These are phyloP conservation scores for Zaprionus nigranus DNA, from an alignment of 1,140 invertebrate species.

Conservation along the genomic window DNA sequence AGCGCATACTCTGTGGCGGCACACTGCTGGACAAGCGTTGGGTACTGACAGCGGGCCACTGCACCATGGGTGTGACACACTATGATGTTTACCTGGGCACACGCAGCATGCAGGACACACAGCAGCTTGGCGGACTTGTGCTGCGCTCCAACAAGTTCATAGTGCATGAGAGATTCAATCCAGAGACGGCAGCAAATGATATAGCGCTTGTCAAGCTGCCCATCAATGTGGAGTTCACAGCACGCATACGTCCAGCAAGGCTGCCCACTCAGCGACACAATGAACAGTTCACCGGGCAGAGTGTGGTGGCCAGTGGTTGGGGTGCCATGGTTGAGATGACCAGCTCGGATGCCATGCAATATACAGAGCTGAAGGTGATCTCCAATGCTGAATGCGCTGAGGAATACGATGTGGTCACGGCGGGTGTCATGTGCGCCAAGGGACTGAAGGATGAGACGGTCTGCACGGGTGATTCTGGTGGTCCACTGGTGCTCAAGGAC, in stretches of 20 bases:
- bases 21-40: constrained; percentile 89
- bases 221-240: constrained; percentile 59
- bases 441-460: constrained; percentile 77
- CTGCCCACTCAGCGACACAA: constrained; percentile 52
- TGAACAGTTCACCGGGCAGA: constrained; percentile 69
- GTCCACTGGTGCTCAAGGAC: constrained; percentile 74
- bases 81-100: constrained; percentile 80
- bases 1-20: constrained; percentile 88
- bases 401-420: constrained; percentile 76
- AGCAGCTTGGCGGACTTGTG: constrained; percentile 65
- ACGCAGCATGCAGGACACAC: constrained; percentile 69
- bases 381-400: constrained; percentile 74
- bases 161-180: constrained; percentile 73
- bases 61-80: constrained; percentile 87
- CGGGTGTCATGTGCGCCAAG: constrained; percentile 77
- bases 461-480: constrained; percentile 79
- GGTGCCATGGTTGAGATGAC: constrained; percentile 72
- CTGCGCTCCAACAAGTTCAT: constrained; percentile 79
- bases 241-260: constrained; percentile 67
- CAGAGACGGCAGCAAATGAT: constrained; percentile 76
- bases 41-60: constrained; percentile 92
- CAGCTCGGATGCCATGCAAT: constrained; percentile 78
- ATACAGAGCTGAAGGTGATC: constrained; percentile 78
- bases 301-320: constrained; percentile 80
- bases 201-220: constrained; percentile 80